phyloP scores from a whole-genome alignment of 2,888 invertebrate species.

The Troides aeacus region DNA sequence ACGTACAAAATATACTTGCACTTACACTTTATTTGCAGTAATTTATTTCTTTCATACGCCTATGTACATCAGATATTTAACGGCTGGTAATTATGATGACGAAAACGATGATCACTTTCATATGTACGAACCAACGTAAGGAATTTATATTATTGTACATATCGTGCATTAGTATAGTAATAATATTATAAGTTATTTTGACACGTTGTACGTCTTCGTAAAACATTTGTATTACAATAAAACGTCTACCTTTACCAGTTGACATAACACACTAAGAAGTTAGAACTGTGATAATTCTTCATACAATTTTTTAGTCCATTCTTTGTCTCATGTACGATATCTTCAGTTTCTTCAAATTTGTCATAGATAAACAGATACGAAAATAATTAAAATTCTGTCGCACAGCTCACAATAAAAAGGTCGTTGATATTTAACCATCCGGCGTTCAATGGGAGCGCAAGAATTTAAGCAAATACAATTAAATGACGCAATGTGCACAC shows the following conservation, averaged over 20 bases:
- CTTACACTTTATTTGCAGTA: background rate
- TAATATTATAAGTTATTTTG: background rate
- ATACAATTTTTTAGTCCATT: background rate
- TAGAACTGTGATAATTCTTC: background rate
- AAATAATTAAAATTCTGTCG: conserved; percentile 47
- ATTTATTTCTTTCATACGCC: background rate
- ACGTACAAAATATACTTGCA: background rate
- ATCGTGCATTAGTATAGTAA: background rate
- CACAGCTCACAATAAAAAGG: conserved; percentile 49
- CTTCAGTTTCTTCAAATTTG: conserved; percentile 18
- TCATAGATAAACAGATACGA: conserved; percentile 37
- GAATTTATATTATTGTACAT: background rate
- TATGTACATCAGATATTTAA: no score
- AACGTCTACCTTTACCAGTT: background rate
- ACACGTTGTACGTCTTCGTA: background rate
- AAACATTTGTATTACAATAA: background rate
- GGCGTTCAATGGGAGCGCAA: conserved; percentile 41
- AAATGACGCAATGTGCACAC: conserved; percentile 35
- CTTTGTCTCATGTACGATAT: conserved; percentile 12
- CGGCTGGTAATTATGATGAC: no score
- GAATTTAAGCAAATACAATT: conserved; percentile 42
- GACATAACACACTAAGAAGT: background rate
- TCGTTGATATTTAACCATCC: conserved; percentile 45
- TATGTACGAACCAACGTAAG: no score
- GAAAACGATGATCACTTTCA: no score